These are phyloP conservation scores for Chrosomus eos DNA, from an alignment of 2,797 vertebrate species.

Conservation along the genomic window DNA sequence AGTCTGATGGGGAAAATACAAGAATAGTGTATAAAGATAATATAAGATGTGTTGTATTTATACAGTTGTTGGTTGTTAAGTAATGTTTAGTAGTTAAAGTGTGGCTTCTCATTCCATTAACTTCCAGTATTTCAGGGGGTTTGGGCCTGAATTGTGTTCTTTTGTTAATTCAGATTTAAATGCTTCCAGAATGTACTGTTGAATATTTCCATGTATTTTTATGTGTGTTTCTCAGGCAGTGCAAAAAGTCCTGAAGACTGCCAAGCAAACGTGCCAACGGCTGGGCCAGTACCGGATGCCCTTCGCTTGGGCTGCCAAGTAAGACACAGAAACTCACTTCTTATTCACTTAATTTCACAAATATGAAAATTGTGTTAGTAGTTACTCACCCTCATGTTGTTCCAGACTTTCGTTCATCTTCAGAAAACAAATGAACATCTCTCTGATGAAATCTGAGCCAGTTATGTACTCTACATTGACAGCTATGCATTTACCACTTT, in stretches of 20 bases:
- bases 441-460: too few species aligned
- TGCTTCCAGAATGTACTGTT: slow-evolving; percentile 8
- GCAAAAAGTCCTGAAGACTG: slow-evolving; percentile 94
- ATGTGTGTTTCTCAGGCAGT: slow-evolving; percentile 79
- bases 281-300: slow-evolving; percentile 96
- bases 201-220: not conserved
- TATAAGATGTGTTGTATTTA: not conserved
- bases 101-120: not conserved
- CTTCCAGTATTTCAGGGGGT: not conserved
- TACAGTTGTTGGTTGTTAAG: not conserved
- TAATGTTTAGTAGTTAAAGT: not conserved
- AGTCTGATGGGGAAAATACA: not conserved
- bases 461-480: not conserved
- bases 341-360: not conserved
- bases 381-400: not conserved
- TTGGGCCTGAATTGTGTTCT: not conserved
- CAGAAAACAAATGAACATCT: too few species aligned
- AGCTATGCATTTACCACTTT: not conserved
- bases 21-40: not conserved
- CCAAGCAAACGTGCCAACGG: slow-evolving; percentile 92
- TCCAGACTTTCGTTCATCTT: not conserved
- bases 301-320: slow-evolving; percentile 98
- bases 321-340: slow-evolving; percentile 62
- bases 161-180: not conserved
- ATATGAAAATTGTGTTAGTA: too few species aligned